phyloP scores from a whole-genome alignment of 2,797 vertebrate species.

The Champsocephalus esox region DNA sequence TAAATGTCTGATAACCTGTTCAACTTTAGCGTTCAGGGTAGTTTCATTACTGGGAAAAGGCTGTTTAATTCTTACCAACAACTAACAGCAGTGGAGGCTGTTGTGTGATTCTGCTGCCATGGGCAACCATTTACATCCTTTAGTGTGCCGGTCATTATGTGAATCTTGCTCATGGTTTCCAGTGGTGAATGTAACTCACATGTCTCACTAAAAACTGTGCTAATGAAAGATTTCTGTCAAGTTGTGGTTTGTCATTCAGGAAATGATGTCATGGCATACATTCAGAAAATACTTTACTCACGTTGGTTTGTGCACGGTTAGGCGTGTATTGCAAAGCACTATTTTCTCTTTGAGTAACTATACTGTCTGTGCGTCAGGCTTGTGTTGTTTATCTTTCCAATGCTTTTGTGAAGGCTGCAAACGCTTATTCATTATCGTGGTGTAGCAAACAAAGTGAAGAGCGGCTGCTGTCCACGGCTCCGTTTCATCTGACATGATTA shows the following conservation, averaged over 20 bases:
- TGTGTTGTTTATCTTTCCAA: slow-evolving; percentile 44
- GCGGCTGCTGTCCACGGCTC: slow-evolving; percentile 32
- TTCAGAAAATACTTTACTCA: slow-evolving; percentile 2
- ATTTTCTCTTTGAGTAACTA: slow-evolving; percentile 32
- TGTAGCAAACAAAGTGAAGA: slow-evolving; percentile 42
- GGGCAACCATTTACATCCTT: slow-evolving; percentile 7
- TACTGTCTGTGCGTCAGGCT: slow-evolving; percentile 11
- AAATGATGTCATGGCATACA: slow-evolving; percentile 13
- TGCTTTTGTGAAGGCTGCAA: slow-evolving; percentile 22
- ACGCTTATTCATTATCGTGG: slow-evolving; percentile 22
- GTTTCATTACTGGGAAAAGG: not conserved
- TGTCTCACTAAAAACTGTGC: slow-evolving; percentile 18
- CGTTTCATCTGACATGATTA: slow-evolving; percentile 54
- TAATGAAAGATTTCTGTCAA: slow-evolving; percentile 25
- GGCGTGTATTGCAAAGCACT: slow-evolving; percentile 37
- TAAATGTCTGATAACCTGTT: not conserved
- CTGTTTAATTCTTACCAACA: not conserved
- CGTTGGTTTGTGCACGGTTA: slow-evolving; percentile 51
- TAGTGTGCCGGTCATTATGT: not conserved
- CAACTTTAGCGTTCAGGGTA: not conserved
- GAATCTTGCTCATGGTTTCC: not conserved
- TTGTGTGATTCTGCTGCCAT: slow-evolving; percentile 8
- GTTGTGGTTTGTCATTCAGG: slow-evolving; percentile 26
- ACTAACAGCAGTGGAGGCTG: not conserved
- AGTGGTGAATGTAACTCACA: slow-evolving; percentile 15